A percentile compares a stretch with the other conserved stretches of the same genome.
Evolutionary conservation across 2,888 invertebrate species (phyloP).

Genomic region (Caenorhabditis doughertyi): DNA sequence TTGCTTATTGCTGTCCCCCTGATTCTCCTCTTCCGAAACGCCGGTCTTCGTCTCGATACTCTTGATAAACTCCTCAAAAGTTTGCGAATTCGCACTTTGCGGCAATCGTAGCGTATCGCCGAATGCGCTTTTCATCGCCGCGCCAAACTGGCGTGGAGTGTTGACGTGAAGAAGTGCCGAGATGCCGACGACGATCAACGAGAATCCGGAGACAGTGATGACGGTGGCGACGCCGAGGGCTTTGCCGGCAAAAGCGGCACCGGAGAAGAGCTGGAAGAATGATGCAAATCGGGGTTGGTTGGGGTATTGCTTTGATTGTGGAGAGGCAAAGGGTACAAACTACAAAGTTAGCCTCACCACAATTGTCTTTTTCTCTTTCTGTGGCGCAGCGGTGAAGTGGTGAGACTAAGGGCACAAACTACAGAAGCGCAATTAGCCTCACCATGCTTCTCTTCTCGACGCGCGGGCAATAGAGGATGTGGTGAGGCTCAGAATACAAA

Average conservation of each 20-base stretch:
- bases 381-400: too few relatives aligned
- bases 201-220: slow-evolving; percentile 80
- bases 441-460: too few relatives aligned
- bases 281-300: too few relatives aligned
- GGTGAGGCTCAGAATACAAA: too few relatives aligned
- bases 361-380: too few relatives aligned
- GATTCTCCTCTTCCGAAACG: slow-evolving; percentile 15
- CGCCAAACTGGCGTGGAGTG: slow-evolving; percentile 80
- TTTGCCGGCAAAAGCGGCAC: slow-evolving; percentile 79
- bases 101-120: slow-evolving; percentile 72
- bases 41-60: slow-evolving; percentile 69
- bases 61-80: slow-evolving; percentile 72
- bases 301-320: too few relatives aligned
- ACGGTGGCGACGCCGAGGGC: slow-evolving; percentile 80
- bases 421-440: too few relatives aligned
- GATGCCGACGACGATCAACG: slow-evolving; percentile 78
- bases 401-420: too few relatives aligned
- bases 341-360: too few relatives aligned
- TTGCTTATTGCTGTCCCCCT: neutral
- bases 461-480: too few relatives aligned
- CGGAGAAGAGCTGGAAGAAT: slow-evolving; percentile 67
- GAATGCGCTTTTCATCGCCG: slow-evolving; percentile 73
- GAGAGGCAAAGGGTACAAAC: too few relatives aligned
- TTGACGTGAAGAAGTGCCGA: slow-evolving; percentile 78
- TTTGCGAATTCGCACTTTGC: slow-evolving; percentile 70